These are phyloP conservation scores for Siphonodentalium dalli DNA, from an alignment of 2,888 invertebrate genomes.

Conservation along the genomic window DNA sequence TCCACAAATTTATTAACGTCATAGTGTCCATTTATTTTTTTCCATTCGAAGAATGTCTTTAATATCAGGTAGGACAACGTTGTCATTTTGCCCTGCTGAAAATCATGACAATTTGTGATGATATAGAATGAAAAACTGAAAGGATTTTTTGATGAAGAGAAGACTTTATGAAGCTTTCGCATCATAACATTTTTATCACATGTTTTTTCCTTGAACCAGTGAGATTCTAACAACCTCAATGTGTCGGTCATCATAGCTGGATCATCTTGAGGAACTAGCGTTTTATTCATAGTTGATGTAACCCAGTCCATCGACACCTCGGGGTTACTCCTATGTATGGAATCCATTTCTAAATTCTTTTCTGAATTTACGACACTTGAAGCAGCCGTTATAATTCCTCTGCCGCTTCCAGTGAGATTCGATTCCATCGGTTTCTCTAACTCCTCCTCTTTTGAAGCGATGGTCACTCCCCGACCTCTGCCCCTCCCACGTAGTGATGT, in stretches of 20 bases:
- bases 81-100: constrained; percentile 35
- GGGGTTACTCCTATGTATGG: constrained; percentile 15
- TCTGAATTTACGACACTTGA: too few relatives aligned
- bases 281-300: constrained; percentile 23
- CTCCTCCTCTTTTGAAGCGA: too few relatives aligned
- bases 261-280: constrained; percentile 23
- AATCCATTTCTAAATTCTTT: not conserved
- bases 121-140: constrained; percentile 31
- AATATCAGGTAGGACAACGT: constrained; percentile 39
- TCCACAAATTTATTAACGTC: constrained; percentile 2
- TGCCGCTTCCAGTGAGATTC: too few relatives aligned
- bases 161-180: constrained; percentile 23
- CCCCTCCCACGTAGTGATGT: too few relatives aligned
- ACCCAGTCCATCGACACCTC: constrained; percentile 32
- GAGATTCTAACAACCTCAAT: constrained; percentile 25
- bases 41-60: constrained; percentile 44
- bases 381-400: too few relatives aligned
- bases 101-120: constrained; percentile 32
- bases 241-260: constrained; percentile 30
- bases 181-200: constrained; percentile 28
- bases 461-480: too few relatives aligned
- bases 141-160: constrained; percentile 31
- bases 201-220: constrained; percentile 35
- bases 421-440: too few relatives aligned
- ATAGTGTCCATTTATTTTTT: constrained; percentile 7